Conservation (phyloP, 2,888 invertebrate species). For the Agrotis exclamationis region DNA sequence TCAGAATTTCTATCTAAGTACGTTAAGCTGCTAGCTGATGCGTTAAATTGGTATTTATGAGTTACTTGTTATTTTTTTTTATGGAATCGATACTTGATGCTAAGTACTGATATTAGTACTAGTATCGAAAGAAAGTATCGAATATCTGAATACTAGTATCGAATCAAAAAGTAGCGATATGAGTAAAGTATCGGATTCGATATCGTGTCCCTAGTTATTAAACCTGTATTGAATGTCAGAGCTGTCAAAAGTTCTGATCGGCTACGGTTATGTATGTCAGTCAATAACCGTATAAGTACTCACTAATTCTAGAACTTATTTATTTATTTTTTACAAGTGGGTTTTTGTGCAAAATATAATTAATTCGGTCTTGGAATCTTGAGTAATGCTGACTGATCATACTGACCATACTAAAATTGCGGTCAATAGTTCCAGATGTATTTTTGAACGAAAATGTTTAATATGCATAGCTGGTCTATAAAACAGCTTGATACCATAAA, state of each 20-base stretch:
- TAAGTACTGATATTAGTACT: too few species aligned
- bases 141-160: too few species aligned
- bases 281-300: background rate
- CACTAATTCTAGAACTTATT: background rate
- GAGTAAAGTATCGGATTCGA: too few species aligned
- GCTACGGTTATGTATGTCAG: constrained; percentile 13
- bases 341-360: background rate
- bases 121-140: too few species aligned
- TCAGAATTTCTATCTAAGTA: too few species aligned
- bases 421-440: constrained; percentile 32
- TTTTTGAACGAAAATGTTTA: constrained; percentile 3
- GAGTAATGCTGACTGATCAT: constrained; percentile 1
- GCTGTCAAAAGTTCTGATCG: constrained; percentile 14
- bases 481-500: background rate
- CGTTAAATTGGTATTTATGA: too few species aligned
- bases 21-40: too few species aligned
- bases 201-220: too few species aligned
- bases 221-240: constrained; percentile 13
- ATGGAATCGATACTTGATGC: too few species aligned
- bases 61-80: too few species aligned
- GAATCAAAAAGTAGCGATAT: too few species aligned
- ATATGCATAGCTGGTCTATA: background rate
- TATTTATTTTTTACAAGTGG: constrained; percentile 3
- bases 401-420: constrained; percentile 27
- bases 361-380: constrained; percentile 1